A percentile compares a stretch with the other conserved stretches of the same genome.
Conservation (phyloP, 2,888 invertebrate genomes). For the Monoplex corrugatus region DNA sequence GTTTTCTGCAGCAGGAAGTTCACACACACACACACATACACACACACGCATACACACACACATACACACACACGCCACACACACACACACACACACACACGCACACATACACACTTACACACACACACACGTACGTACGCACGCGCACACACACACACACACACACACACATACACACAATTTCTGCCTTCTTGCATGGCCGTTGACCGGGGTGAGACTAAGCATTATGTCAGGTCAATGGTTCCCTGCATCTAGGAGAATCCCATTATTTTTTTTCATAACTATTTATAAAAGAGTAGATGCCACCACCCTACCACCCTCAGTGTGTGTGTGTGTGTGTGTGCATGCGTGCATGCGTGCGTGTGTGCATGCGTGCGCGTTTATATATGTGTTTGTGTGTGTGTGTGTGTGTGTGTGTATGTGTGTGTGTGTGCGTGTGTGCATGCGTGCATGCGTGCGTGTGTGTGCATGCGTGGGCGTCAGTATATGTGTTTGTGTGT, state of each 20-base stretch:
- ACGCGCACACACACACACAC: background rate
- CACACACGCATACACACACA: background rate
- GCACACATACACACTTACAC: background rate
- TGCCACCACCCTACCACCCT: no score
- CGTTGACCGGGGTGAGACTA: no score
- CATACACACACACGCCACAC: background rate
- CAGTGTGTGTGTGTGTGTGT: constrained; percentile 12
- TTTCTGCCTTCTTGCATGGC: no score
- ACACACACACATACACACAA: background rate
- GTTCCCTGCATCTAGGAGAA: no score
- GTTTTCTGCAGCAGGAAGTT: no score
- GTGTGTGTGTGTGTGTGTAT: background rate
- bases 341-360: background rate
- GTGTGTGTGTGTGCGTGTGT: background rate
- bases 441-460: no score
- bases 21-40: background rate
- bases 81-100: background rate
- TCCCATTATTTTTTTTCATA: no score
- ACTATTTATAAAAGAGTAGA: no score
- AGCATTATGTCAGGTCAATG: no score
- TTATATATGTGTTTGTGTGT: background rate
- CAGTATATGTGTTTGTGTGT: no score
- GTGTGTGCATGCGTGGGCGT: background rate
- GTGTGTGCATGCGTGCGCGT: background rate
- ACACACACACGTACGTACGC: background rate